phyloP scores from a whole-genome alignment of 1,140 invertebrate species.

The Ridgeia piscesae region DNA sequence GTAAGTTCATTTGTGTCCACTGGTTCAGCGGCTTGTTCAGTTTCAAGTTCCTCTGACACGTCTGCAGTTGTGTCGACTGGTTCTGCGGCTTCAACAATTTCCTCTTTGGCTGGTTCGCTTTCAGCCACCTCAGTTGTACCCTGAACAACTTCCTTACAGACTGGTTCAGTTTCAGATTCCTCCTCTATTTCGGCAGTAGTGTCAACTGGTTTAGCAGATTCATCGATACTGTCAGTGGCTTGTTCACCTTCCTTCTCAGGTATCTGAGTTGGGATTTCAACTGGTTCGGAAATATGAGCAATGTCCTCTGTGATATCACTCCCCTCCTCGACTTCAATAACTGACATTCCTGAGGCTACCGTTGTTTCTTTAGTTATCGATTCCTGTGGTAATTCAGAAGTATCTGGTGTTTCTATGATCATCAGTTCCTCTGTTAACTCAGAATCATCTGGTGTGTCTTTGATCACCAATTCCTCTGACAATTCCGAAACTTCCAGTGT shows the following conservation, averaged over 20 bases:
- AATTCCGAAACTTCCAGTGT: background rate
- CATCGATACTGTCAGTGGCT: background rate
- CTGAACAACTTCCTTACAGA: too few species aligned
- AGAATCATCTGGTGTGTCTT: background rate
- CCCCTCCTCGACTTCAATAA: too few species aligned
- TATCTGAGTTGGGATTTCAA: too few species aligned
- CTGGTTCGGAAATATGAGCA: too few species aligned
- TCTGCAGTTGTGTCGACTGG: background rate
- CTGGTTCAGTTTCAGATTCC: too few species aligned
- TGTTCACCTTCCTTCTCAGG: background rate
- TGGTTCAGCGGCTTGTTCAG: too few species aligned
- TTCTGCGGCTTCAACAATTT: background rate
- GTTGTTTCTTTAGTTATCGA: background rate
- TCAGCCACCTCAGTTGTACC: background rate
- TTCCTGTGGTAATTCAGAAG: background rate
- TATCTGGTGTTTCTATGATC: background rate
- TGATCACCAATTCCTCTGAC: background rate
- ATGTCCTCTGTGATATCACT: too few species aligned
- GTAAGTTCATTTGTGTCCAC: too few species aligned
- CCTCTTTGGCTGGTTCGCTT: background rate
- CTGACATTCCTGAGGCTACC: too few species aligned
- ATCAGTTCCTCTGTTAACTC: background rate
- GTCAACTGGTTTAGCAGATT: too few species aligned
- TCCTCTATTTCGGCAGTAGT: too few species aligned
- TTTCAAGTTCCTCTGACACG: background rate